phyloP scores from a whole-genome alignment of 2,888 invertebrate genomes.

The Agonopterix heracliana region DNA sequence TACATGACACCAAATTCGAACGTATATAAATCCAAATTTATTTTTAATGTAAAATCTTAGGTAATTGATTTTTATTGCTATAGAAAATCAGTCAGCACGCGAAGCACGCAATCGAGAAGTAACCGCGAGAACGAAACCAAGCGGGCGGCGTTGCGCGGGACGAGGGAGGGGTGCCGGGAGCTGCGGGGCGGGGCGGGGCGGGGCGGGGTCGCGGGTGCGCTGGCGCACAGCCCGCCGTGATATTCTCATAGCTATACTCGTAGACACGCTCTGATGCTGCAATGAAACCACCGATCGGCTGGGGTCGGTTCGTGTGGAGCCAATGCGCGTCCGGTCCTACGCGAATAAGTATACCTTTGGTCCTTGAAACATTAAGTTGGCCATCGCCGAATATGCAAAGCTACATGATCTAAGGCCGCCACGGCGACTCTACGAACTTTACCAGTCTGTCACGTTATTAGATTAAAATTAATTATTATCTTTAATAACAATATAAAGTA shows the following conservation, averaged over 20 bases:
- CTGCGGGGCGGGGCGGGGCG: conserved; percentile 30
- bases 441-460: conserved; percentile 76
- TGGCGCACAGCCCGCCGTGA: conserved; percentile 29
- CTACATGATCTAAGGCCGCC: conserved; percentile 75
- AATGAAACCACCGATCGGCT: conserved; percentile 57
- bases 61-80: conserved; percentile 79
- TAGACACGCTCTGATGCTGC: conserved; percentile 61
- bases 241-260: conserved; percentile 50
- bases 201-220: conserved; percentile 30
- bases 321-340: conserved; percentile 74
- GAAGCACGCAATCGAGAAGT: conserved; percentile 78
- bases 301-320: conserved; percentile 70
- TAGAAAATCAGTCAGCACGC: conserved; percentile 79
- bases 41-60: conserved; percentile 77
- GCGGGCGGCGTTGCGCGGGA: conserved; percentile 67
- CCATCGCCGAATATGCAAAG: conserved; percentile 75
- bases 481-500: conserved; percentile 71
- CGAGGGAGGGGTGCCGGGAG: conserved; percentile 27
- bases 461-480: conserved; percentile 76
- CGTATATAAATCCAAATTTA: conserved; percentile 77
- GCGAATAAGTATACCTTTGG: conserved; percentile 75
- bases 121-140: conserved; percentile 75
- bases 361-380: conserved; percentile 74
- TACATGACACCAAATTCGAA: conserved; percentile 78
- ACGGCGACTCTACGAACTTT: conserved; percentile 75